Evolutionary conservation across 2,797 vertebrate genomes (phyloP), one percentile per base, ranked within the genome.

Genomic region (Melanotaenia maccullochi): DNA sequence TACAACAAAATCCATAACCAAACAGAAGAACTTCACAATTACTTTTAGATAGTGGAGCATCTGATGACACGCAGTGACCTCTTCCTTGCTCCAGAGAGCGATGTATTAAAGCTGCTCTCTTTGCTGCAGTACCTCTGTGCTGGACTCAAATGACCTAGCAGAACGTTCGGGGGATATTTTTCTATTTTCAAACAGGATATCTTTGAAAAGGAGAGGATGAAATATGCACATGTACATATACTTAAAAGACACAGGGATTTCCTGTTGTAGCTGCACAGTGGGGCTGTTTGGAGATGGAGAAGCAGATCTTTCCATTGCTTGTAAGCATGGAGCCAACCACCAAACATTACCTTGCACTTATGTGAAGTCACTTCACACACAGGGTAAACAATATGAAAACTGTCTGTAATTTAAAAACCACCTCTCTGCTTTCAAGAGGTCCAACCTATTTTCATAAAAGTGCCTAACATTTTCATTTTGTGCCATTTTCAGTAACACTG

Each of bases 291-390:
- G 71, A 68, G 60, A 80, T 58, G 52, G 70, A 71, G 73, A 81
- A 69, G 51, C 79, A 73, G 54, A 71, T 83, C 60, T 79, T 78
- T 74, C 74, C 78, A 69, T 25, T 76, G 86, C 87, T 82, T 87
- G 73, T 78, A 82, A 84, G 83, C 80, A 79, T 47, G 49, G 35
- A 81, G 83, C 61, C 76, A 79, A 81, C 78, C 82, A 60, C 73
- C 79, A 80, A 88, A 76, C 76, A 71, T 84, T 68, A 80, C 79
- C 79, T 84, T 42, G 57, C 79, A 80, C 68, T 88, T 79, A 68
- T 72, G 70, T 60, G 65, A 81, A 78, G 81, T 60, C 16, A 68
- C 55, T 75, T 83, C 42, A 35, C 73, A 60, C 57, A 20, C 56
- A 82, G 35, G 55, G 70, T 87, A 87, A 91, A 91, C 79, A 86